Base-by-base conservation (phyloP, 2,888 invertebrate species). In the Aspidiotus rigidus region DNA sequence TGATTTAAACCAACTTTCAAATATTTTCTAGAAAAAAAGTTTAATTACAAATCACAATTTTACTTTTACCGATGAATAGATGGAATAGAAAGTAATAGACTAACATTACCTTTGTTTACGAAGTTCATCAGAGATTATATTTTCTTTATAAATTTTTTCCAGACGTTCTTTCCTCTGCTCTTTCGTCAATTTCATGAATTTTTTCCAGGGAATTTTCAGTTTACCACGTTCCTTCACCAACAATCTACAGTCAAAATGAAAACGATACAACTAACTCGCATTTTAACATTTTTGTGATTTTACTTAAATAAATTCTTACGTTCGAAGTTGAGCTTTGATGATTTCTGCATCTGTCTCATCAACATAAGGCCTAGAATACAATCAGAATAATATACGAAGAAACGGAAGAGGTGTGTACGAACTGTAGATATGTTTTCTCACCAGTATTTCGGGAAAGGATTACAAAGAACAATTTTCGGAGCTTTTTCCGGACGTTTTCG, bases 161-260 rank as follows among this genome's bases (percentile, higher is more conserved):
- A 55, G 41, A 42, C 42, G 16, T 16, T 66, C 56, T 17, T 59
- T 66, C 17, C 66, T 39, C 7, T 57, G 10, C 9, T 55, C 41
- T 57, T 66, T 66, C 2, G 66, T 56, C 40, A 55, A 44, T 44
- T 66, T 66, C 0, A 55, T 55, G 13, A 66, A 16, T 42, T 57
- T 66, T 28, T 41, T 66, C 66, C 66, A 66, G 1, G 66, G 59
- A 42, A 66, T 56, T 59, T 66, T 66, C 0, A 11, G 41, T 66
- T 66, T 57, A 7, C 7, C 13, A 44, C 44, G 41, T 44, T 57
- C 57, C 2, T 11, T 7, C 1, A 44, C 42, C 8, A 66, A 57
- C 7, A 56, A 56, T 28, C 66, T 66, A 15, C 10, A 49, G 28
- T 3, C 28, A 28, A 28, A 6, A 15, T n/a, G n/a, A 15, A 57